These are phyloP conservation scores for Halisarca cf. caerulea DNA, from an alignment of 37 sponge, comb jelly and placozoan species.

Conservation along the genomic window DNA sequence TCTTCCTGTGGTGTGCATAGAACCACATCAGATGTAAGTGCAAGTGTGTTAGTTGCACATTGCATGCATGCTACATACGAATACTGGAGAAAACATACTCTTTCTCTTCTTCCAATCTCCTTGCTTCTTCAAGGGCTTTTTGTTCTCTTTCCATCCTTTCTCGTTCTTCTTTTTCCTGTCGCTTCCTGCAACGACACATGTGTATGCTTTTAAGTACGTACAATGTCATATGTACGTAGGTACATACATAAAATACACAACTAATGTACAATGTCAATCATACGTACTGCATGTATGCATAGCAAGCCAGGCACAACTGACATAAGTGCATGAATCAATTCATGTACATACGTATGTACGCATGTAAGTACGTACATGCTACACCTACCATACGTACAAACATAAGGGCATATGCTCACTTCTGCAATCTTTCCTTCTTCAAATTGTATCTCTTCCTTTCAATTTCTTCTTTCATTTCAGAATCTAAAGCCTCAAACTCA, in stretches of 20 bases:
- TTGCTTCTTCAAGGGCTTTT: slow-evolving; percentile 47
- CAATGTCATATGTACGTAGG: too few relatives aligned
- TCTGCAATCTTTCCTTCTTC: slow-evolving; percentile 38
- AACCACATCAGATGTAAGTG: too few relatives aligned
- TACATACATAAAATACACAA: not conserved
- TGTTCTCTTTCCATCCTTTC: slow-evolving; percentile 33
- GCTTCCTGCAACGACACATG: not conserved
- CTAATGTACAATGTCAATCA: not conserved
- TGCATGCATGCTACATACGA: not conserved
- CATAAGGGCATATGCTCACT: not conserved
- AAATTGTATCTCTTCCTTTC: slow-evolving; percentile 53
- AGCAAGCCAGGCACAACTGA: too few relatives aligned
- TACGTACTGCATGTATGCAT: too few relatives aligned
- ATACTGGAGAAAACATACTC: not conserved
- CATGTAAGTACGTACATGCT: too few relatives aligned
- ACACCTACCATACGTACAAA: not conserved
- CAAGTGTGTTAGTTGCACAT: too few relatives aligned
- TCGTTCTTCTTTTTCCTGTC: slow-evolving; percentile 27
- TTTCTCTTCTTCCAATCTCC: slow-evolving; percentile 57
- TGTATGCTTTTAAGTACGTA: not conserved
- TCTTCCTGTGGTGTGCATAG: slow-evolving; percentile 16
- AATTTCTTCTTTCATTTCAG: slow-evolving; percentile 57
- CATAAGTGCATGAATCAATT: too few relatives aligned
- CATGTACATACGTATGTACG: not conserved
- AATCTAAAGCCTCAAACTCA: slow-evolving; percentile 83